Evolutionary conservation across 2,797 vertebrate species (phyloP), one percentile per base, ranked within the genome.

Genomic region (Microchirus variegatus): DNA sequence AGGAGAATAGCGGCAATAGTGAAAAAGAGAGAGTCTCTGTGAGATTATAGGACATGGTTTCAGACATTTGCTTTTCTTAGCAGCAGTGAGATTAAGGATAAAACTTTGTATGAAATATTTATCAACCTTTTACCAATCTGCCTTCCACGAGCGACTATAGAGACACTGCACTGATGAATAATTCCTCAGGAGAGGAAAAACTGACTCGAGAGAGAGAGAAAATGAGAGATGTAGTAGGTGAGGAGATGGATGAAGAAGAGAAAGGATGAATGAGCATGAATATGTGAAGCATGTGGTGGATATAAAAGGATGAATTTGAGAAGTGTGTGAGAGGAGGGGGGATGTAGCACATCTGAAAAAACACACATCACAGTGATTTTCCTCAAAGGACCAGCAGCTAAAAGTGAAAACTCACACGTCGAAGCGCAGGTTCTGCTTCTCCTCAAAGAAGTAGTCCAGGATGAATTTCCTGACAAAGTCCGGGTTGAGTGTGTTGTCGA

Each of bases 381-480:
- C 70, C 69, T 75, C 58, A 4, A 74, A 83, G 68, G 71, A 76
- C 16, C 10, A 6, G 68, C 10, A 6, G 68, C 82, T 86, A 77
- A 89, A 87, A 91, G 42, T 12, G 19, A 83, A 79, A 86, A 93
- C 96, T 97, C 83, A 98, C 96, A 97, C 93, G 84, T 98, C 96
- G 63, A 98, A 97, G 72, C 97, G 96, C 37, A 98, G 94, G 86
- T 95, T 97, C 92, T 98, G 97, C 81, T 96, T 96, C 91, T 98
- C 96, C 91, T 98, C 96, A 50, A 98, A 98, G 90, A 95, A 97
- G 87, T 97, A 98, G 90, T 98, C 95, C 46, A 98, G 91, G 55
- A 98, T 95, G 77, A 96, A 98, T 83, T 98, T 98, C 83, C 94
- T 95, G 84, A 98, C 93, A 62, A 98, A 98, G 86, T 98, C 97